phyloP scores from a whole-genome alignment of 2,888 invertebrate species.

The Cephus nigrinus region DNA sequence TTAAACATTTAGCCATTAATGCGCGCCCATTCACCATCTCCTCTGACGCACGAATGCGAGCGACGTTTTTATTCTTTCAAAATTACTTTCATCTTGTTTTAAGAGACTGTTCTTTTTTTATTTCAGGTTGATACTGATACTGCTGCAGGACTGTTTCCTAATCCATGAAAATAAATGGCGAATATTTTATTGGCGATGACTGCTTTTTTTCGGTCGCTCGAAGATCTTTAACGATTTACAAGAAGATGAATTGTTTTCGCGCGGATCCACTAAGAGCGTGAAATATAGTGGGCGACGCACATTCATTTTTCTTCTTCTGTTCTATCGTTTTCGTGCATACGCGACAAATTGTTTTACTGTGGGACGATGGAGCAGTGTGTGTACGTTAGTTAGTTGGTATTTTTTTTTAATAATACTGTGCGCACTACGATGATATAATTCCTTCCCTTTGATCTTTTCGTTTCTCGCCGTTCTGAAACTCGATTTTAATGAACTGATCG shows the following conservation, averaged over 20 bases:
- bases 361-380: background rate
- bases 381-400: background rate
- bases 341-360: background rate
- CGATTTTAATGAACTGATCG: background rate
- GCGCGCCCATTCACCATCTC: background rate
- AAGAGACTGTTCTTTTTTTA: background rate
- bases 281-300: background rate
- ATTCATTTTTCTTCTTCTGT: background rate
- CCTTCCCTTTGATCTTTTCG: background rate
- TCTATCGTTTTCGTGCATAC: background rate
- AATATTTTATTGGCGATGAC: background rate
- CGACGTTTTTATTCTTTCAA: background rate
- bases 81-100: background rate
- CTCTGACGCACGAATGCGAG: background rate
- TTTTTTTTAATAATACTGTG: background rate
- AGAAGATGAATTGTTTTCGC: background rate
- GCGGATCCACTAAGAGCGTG: background rate
- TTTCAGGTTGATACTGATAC: background rate
- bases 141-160: background rate
- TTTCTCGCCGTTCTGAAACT: background rate
- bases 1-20: background rate
- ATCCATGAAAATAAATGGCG: background rate
- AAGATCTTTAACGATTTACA: background rate
- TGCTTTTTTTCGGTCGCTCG: background rate
- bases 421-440: background rate